A percentile compares a stretch with the other conserved stretches of the same genome.
These are phyloP conservation scores for Montipora cactus DNA, from an alignment of 64 coral and sea anemone species.

Conservation along the genomic window DNA sequence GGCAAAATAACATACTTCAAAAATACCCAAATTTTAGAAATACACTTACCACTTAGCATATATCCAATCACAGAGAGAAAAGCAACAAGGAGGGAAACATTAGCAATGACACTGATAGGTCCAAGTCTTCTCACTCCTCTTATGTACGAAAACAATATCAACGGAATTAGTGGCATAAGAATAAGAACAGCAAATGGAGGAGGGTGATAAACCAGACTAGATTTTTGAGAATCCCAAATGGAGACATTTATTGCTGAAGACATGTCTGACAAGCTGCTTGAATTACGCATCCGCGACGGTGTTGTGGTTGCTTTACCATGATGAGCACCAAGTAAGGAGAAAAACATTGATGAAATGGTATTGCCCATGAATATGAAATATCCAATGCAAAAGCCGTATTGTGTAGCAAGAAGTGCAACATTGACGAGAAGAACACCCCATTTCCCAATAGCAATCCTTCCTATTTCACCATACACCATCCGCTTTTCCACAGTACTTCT, in stretches of 20 bases:
- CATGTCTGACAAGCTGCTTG: background rate
- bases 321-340: background rate
- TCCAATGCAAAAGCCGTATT: slow-evolving; percentile 88
- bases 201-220: background rate
- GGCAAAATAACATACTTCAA: no score
- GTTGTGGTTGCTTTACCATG: background rate
- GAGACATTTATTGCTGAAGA: slow-evolving; percentile 5
- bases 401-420: slow-evolving; percentile 70
- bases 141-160: slow-evolving; percentile 93
- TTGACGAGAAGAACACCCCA: slow-evolving; percentile 78
- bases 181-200: slow-evolving; percentile 75
- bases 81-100: slow-evolving; percentile 75
- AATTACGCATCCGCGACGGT: slow-evolving; percentile 5
- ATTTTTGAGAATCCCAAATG: background rate
- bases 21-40: no score
- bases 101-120: slow-evolving; percentile 87
- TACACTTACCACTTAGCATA: slow-evolving; percentile 89
- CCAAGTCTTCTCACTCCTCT: slow-evolving; percentile 82
- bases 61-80: slow-evolving; percentile 93
- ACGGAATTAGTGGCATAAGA: slow-evolving; percentile 71
- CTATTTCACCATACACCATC: slow-evolving; percentile 86
- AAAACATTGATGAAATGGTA: slow-evolving; percentile 81
- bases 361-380: slow-evolving; percentile 96
- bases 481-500: slow-evolving; percentile 84
- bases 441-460: slow-evolving; percentile 76